Conservation (phyloP, 2,888 invertebrate genomes). For the Trissoscelio sp. region DNA sequence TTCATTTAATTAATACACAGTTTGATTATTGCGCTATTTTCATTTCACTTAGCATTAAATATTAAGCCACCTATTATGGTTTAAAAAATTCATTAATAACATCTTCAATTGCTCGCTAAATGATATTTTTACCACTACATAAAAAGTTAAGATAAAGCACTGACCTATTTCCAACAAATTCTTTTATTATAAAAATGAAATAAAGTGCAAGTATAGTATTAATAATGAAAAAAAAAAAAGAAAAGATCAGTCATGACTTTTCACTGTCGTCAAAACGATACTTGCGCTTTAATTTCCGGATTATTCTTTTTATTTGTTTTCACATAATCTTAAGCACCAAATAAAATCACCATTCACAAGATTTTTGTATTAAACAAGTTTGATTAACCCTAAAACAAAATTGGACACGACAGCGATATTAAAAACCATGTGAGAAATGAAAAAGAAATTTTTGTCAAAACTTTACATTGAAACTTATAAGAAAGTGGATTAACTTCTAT, state of each 20-base stretch:
- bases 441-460: background rate
- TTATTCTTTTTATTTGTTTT: background rate
- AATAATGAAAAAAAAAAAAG: background rate
- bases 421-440: slow-evolving; percentile 2
- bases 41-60: background rate
- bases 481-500: slow-evolving; percentile 32
- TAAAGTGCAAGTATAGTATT: slow-evolving; percentile 16
- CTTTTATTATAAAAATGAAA: slow-evolving; percentile 8
- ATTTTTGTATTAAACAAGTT: background rate
- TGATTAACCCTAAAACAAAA: background rate
- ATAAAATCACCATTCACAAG: background rate
- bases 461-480: slow-evolving; percentile 14
- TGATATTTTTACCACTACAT: background rate
- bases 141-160: slow-evolving; percentile 13
- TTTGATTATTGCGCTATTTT: background rate
- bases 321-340: background rate
- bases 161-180: slow-evolving; percentile 14
- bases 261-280: background rate
- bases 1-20: background rate
- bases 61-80: background rate
- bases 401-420: slow-evolving; percentile 32
- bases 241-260: background rate
- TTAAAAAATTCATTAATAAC: slow-evolving; percentile 4
- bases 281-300: background rate
- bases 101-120: slow-evolving; percentile 22